phyloP scores from a whole-genome alignment of 2,797 vertebrate species.

The Anabacerthia variegaticeps region DNA sequence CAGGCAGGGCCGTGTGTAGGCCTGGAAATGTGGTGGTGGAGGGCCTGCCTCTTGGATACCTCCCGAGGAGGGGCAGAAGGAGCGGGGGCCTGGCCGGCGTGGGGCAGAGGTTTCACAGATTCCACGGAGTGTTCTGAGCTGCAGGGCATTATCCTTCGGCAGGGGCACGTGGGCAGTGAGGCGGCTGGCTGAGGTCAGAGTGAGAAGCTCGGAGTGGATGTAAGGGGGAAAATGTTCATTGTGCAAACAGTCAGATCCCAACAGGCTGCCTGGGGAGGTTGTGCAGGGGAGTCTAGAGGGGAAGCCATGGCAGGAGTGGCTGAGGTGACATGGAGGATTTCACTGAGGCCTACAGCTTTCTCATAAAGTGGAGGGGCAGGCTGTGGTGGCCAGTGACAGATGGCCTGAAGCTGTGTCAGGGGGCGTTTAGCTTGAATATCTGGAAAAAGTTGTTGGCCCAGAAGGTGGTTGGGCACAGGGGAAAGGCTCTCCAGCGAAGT shows the following conservation, averaged over 20 bases:
- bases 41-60: accelerated
- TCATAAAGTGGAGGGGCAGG: no score
- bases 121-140: neutral
- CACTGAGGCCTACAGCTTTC: accelerated
- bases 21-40: no score
- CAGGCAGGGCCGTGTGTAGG: neutral
- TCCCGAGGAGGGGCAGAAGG: neutral
- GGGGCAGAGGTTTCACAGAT: neutral
- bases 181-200: accelerated
- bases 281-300: neutral
- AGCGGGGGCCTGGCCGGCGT: accelerated
- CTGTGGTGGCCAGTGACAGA: no score
- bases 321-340: neutral
- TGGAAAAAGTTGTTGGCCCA: neutral
- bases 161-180: accelerated
- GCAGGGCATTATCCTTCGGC: accelerated
- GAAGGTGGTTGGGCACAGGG: neutral
- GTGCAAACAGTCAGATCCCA: accelerated
- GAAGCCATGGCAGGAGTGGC: neutral
- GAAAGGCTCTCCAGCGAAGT: accelerated
- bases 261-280: accelerated
- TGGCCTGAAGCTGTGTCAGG: neutral
- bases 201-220: accelerated
- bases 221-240: accelerated
- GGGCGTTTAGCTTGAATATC: neutral